Evolutionary conservation across 1,140 invertebrate species (phyloP), one percentile per base, ranked within the genome.

Genomic region (Drosophila nannoptera): DNA sequence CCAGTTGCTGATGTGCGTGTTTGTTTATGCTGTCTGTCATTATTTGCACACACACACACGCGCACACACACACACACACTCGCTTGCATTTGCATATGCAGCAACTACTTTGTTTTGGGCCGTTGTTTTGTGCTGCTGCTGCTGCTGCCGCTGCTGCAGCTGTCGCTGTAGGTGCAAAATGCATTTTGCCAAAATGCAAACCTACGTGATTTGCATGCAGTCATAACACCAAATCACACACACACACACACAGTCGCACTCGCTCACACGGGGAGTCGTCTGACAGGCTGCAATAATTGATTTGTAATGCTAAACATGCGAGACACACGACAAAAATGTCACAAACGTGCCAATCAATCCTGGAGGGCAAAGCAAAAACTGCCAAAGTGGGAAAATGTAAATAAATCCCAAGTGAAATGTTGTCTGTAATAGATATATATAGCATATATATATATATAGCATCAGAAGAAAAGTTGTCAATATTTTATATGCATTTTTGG

Each of bases 151-250:
- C 40, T 76, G 46, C 16, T 61, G 52, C 49, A 62, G 69, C 62
- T 75, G 63, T 63, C 54, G 69, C 66, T 62, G 69, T 81, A 86
- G 77, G 81, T 80, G 80, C 77, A 84, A 84, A 84, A 84, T 63
- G 81, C 77, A 84, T 84, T 86, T 84, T 86, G 76, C 59, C 77
- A 80, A 84, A 86, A 84, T 84, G 81, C 80, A 86, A 80, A 77
- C 70, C 69, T 74, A 84, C 80, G 80, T 84, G 80, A 86, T 84
- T 84, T 80, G 81, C 80, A 84, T 84, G 55, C 58, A 68, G 45
- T 62, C 69, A 68, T 61, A 62, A 55, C 65, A 72, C 45, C 32
- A 33, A 50, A 42, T 40, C 12, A 36, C 45, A 31, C 40, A 46
- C 55, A 35, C 14, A 62, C 36, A 56, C 32, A 45, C 40, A 40